phyloP scores from a whole-genome alignment of 2,113 vertebrate species.

The Phrynosoma blainvillii region DNA sequence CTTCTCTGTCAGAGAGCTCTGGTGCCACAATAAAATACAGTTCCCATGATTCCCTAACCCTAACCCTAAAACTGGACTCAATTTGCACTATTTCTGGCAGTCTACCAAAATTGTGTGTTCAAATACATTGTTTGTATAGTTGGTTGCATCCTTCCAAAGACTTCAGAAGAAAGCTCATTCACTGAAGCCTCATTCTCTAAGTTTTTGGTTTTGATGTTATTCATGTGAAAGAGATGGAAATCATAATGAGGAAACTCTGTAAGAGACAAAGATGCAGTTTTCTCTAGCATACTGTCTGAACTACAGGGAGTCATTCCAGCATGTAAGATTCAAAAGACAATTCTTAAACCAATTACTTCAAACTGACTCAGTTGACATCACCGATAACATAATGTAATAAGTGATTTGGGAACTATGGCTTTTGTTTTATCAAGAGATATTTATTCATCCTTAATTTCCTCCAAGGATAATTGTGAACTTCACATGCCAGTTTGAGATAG shows the following conservation, averaged over 20 bases:
- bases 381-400: not conserved
- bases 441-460: conserved; percentile 14
- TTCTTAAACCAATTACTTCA: conserved; percentile 22
- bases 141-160: not conserved
- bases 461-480: conserved; percentile 21
- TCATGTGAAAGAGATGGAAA: not conserved
- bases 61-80: too few relatives aligned
- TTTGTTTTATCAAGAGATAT: conserved; percentile 15
- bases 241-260: not conserved
- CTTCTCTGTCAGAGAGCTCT: too few relatives aligned
- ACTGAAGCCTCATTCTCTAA: not conserved
- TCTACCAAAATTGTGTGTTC: not conserved
- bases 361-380: conserved; percentile 13
- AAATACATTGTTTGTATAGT: not conserved
- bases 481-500: conserved; percentile 21
- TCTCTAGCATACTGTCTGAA: not conserved
- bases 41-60: too few relatives aligned
- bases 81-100: too few relatives aligned
- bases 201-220: not conserved
- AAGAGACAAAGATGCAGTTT: not conserved
- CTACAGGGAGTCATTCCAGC: not conserved
- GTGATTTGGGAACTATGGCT: not conserved
- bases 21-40: too few relatives aligned
- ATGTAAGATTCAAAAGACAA: conserved; percentile 9
- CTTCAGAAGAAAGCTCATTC: not conserved